phyloP scores from a whole-genome alignment of 2,113 vertebrate genomes.

The Marmota monax region DNA sequence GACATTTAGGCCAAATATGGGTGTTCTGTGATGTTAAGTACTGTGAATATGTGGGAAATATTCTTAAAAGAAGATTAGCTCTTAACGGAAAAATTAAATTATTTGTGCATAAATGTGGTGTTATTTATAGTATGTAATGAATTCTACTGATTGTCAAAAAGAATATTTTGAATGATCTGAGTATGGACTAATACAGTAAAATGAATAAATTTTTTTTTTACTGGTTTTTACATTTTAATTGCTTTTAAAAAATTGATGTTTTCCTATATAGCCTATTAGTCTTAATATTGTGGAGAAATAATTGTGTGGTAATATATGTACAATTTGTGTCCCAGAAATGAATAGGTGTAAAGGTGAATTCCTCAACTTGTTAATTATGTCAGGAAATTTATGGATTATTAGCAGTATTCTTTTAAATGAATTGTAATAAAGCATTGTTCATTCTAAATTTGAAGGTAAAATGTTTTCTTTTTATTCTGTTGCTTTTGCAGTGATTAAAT shows the following conservation, averaged over 20 bases:
- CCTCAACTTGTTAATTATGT: neutral
- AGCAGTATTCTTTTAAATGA: constrained; percentile 40
- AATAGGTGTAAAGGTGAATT: constrained; percentile 11
- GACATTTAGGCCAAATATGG: constrained; percentile 93
- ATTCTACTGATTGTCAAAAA: constrained; percentile 44
- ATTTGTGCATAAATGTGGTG: constrained; percentile 89
- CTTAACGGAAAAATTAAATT: constrained; percentile 92
- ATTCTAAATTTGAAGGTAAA: constrained; percentile 58
- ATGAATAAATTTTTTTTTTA: constrained; percentile 45
- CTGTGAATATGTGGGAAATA: constrained; percentile 92
- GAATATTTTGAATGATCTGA: constrained; percentile 59
- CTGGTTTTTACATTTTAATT: constrained; percentile 22
- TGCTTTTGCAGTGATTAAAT: constrained; percentile 6
- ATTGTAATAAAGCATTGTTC: constrained; percentile 48
- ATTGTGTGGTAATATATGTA: neutral
- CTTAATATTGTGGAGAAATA: constrained; percentile 54
- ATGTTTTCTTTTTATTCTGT: constrained; percentile 43
- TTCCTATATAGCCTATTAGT: neutral
- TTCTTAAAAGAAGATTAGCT: constrained; percentile 90
- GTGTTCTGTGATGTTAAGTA: constrained; percentile 95
- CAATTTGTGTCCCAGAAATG: neutral
- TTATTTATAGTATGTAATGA: constrained; percentile 90
- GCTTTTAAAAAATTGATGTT: constrained; percentile 1
- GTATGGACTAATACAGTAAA: constrained; percentile 9
- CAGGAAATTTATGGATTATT: constrained; percentile 16